These are phyloP conservation scores for Henricia sp. DNA, from an alignment of 53 echinoderm and acorn worm species.

Conservation along the genomic window DNA sequence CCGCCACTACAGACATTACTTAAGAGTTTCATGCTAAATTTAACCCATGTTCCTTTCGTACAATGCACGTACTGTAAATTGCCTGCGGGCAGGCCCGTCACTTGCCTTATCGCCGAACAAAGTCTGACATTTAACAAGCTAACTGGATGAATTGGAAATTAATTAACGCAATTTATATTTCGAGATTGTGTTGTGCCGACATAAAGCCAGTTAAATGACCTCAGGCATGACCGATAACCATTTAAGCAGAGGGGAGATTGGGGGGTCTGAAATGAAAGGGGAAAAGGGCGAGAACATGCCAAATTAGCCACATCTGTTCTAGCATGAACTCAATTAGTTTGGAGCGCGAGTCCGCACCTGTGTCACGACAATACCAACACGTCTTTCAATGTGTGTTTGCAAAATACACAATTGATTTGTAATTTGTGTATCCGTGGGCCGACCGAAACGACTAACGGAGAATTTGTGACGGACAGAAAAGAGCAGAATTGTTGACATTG, in stretches of 20 bases:
- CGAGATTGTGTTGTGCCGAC: not conserved
- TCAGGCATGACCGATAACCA: constrained; percentile 21
- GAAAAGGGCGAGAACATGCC: not conserved
- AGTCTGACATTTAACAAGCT: constrained; percentile 15
- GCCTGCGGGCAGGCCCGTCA: not conserved
- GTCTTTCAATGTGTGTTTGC: constrained; percentile 3
- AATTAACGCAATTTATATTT: constrained; percentile 34
- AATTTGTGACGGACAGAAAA: constrained; percentile 1
- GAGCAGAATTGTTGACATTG: constrained; percentile 28
- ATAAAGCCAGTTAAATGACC: constrained; percentile 13
- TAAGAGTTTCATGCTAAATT: no score
- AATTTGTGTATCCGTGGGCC: not conserved
- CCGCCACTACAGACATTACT: no score
- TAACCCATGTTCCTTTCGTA: no score
- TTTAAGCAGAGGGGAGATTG: constrained; percentile 9
- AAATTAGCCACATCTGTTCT: constrained; percentile 23
- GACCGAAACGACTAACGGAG: not conserved
- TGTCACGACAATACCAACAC: constrained; percentile 3
- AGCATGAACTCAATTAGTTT: constrained; percentile 37
- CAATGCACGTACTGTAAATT: no score
- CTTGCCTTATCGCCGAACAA: not conserved
- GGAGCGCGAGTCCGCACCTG: constrained; percentile 5
- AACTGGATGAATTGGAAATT: constrained; percentile 1
- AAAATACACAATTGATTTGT: constrained; percentile 23
- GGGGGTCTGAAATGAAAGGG: constrained; percentile 2